A percentile compares a stretch with the other conserved stretches of the same genome.
Evolutionary conservation across 1,140 invertebrate genomes (phyloP).

Genomic region (Planococcus citri): DNA sequence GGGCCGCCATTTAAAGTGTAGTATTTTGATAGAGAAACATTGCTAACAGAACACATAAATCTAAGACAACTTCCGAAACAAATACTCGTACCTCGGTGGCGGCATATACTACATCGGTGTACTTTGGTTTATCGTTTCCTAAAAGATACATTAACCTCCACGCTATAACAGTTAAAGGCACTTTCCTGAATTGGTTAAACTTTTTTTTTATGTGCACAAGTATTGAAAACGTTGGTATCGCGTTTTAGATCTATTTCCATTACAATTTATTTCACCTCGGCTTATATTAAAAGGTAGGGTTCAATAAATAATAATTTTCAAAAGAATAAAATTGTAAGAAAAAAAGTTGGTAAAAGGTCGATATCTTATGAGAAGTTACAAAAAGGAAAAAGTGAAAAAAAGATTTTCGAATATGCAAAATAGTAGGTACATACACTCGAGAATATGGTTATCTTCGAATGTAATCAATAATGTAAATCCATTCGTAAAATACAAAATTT

Average conservation of each 20-base stretch:
- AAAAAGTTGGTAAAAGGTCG: background rate
- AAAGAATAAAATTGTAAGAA: background rate
- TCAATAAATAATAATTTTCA: background rate
- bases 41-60: conserved; percentile 2
- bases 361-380: background rate
- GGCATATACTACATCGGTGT: background rate
- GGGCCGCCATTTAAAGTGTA: background rate
- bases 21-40: background rate
- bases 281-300: background rate
- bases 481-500: background rate
- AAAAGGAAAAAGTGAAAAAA: background rate
- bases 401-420: background rate
- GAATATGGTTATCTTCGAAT: background rate
- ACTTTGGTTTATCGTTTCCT: conserved; percentile 6
- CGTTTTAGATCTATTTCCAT: background rate
- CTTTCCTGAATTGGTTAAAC: conserved; percentile 6
- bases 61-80: conserved; percentile 2
- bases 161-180: conserved; percentile 6
- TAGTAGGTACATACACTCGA: background rate
- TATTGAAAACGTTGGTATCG: background rate
- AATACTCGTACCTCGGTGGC: background rate
- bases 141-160: conserved; percentile 7
- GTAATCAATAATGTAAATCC: background rate
- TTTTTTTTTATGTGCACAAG: background rate
- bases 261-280: conserved; percentile 2